phyloP scores from a whole-genome alignment of 2,113 vertebrate genomes.

The Mormyrus iriodes region DNA sequence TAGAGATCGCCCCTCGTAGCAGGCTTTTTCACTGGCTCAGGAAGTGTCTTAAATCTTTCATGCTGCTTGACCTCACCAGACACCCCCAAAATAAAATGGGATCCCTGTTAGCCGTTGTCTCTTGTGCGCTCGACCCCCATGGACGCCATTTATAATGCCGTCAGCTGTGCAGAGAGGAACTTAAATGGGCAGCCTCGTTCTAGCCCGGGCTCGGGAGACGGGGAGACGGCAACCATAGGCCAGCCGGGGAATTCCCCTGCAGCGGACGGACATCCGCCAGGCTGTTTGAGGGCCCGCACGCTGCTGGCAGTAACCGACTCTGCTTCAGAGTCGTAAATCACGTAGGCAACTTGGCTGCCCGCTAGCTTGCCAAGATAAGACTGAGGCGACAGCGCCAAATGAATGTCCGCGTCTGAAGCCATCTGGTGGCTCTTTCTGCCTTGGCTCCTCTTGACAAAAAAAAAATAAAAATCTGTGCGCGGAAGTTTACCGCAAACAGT shows the following conservation, averaged over 20 bases:
- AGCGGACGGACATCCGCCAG: slow-evolving; percentile 26
- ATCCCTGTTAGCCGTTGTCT: slow-evolving; percentile 27
- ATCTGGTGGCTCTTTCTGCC: neutral
- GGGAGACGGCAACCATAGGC: slow-evolving; percentile 31
- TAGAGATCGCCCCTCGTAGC: neutral
- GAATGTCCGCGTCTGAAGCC: slow-evolving; percentile 3
- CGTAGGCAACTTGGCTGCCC: neutral
- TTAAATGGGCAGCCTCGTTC: slow-evolving; percentile 18
- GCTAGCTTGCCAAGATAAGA: slow-evolving; percentile 27
- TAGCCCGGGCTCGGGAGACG: slow-evolving; percentile 6
- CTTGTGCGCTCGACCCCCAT: neutral
- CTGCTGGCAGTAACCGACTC: neutral
- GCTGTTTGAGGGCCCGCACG: neutral
- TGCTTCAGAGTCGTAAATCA: slow-evolving; percentile 28
- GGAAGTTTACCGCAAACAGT: neutral
- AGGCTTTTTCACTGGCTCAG: neutral
- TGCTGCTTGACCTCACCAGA: slow-evolving; percentile 26
- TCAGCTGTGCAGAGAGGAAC: slow-evolving; percentile 36
- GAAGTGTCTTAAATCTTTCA: neutral
- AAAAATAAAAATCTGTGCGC: neutral
- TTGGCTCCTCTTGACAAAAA: neutral
- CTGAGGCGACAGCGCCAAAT: slow-evolving; percentile 19
- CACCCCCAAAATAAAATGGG: slow-evolving; percentile 19
- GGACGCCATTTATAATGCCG: slow-evolving; percentile 38
- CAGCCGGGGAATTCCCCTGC: slow-evolving; percentile 17